Percentiles rank a stretch among this genome's conserved stretches.
Evolutionary conservation across 2,888 invertebrate genomes (phyloP).

Genomic region (Acronicta leporina): DNA sequence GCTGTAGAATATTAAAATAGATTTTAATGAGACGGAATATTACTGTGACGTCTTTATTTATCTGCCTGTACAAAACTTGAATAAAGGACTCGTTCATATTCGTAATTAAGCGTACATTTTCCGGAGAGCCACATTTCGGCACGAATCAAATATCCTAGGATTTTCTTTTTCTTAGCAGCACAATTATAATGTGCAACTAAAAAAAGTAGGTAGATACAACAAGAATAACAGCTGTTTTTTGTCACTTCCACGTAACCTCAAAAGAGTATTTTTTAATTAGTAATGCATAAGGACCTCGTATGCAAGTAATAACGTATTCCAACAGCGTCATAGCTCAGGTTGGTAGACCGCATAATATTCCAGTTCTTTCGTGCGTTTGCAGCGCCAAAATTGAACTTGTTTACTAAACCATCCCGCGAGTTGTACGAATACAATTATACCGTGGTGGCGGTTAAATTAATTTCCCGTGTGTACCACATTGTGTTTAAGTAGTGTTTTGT

Average conservation of each 20-base stretch:
- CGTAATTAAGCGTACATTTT: too few species aligned
- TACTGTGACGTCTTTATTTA: conserved; percentile 2
- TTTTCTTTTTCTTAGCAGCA: too few species aligned
- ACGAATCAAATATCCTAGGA: too few species aligned
- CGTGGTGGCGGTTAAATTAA: conserved; percentile 48
- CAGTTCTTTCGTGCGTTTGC: conserved; percentile 35
- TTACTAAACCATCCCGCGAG: conserved; percentile 52
- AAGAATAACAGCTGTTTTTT: too few species aligned
- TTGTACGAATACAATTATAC: conserved; percentile 46
- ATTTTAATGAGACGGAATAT: conserved; percentile 12
- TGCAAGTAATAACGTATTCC: conserved; percentile 45
- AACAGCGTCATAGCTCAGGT: conserved; percentile 54
- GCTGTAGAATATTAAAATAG: conserved; percentile 1
- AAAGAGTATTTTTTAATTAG: conserved; percentile 22
- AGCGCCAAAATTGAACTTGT: conserved; percentile 57
- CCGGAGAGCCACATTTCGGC: too few species aligned
- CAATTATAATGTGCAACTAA: too few species aligned
- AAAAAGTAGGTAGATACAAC: too few species aligned
- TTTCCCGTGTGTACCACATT: conserved; percentile 38
- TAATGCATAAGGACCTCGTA: conserved; percentile 33
- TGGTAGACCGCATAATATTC: conserved; percentile 54
- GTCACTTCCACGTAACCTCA: neutral
- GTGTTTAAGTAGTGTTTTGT: conserved; percentile 40
- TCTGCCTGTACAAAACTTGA: neutral
- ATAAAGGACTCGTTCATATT: too few species aligned